These are phyloP conservation scores for Bombyx huttoni DNA, from an alignment of 2,888 invertebrate genomes.

Conservation along the genomic window DNA sequence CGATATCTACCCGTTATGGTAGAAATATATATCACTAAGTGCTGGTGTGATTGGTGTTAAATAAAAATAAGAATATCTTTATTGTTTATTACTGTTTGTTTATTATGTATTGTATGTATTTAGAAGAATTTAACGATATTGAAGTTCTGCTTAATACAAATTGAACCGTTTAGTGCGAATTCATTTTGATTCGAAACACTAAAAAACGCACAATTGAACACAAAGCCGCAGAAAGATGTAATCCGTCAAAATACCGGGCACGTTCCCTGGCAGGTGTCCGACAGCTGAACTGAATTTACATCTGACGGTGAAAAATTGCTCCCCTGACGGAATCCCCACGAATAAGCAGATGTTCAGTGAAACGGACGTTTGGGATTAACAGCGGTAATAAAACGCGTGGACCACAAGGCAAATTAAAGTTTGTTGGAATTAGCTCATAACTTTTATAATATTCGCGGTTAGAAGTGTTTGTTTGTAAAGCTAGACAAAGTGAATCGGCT, in stretches of 20 bases:
- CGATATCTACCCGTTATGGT: too few species aligned
- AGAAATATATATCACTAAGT: too few species aligned
- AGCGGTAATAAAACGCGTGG: neutral
- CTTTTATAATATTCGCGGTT: neutral
- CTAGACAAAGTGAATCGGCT: too few species aligned
- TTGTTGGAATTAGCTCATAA: neutral
- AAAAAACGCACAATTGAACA: slow-evolving; percentile 6
- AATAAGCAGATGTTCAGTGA: slow-evolving; percentile 44
- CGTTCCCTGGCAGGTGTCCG: slow-evolving; percentile 52
- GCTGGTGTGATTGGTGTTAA: too few species aligned
- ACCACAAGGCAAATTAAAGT: neutral
- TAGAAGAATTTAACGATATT: too few species aligned
- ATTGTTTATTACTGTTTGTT: too few species aligned
- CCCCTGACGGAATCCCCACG: slow-evolving; percentile 31
- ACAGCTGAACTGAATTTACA: slow-evolving; percentile 54
- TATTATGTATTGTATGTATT: too few species aligned
- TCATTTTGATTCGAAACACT: too few species aligned
- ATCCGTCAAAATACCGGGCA: slow-evolving; percentile 41
- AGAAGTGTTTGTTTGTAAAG: too few species aligned
- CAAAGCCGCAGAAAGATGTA: slow-evolving; percentile 15
- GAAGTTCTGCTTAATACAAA: too few species aligned
- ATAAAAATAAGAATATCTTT: too few species aligned
- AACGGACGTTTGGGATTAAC: slow-evolving; percentile 4
- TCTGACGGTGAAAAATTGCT: slow-evolving; percentile 47
- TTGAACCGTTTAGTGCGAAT: too few species aligned